A percentile compares a stretch with the other conserved stretches of the same genome.
phyloP scores from a whole-genome alignment of 2,888 invertebrate genomes.

The Sinohyriopsis cumingii region DNA sequence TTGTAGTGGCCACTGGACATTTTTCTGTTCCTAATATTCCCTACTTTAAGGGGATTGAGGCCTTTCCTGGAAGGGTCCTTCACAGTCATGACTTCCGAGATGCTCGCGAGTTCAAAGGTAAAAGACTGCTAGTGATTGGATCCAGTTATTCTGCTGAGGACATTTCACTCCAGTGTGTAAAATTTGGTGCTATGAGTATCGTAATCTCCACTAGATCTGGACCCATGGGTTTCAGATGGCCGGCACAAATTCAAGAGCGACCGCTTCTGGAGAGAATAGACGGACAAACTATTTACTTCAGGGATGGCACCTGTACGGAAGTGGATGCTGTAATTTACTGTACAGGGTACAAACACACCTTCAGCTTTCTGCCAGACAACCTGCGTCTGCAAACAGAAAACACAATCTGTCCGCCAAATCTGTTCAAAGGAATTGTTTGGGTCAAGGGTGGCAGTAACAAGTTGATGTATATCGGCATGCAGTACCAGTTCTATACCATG shows the following conservation, averaged over 20 bases:
- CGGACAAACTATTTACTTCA: neutral
- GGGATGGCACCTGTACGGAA: neutral
- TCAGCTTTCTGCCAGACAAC: constrained; percentile 9
- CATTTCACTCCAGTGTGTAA: constrained; percentile 9
- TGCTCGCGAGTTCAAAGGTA: constrained; percentile 13
- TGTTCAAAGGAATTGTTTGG: constrained; percentile 20
- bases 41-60: constrained; percentile 16
- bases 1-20: constrained; percentile 24
- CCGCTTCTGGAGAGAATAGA: constrained; percentile 8
- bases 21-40: constrained; percentile 26
- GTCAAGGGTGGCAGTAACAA: constrained; percentile 23
- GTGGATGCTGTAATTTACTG: no score
- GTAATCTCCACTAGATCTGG: constrained; percentile 18
- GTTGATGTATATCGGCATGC: constrained; percentile 24
- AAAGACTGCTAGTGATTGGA: constrained; percentile 10
- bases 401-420: constrained; percentile 5
- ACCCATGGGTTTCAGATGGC: constrained; percentile 28
- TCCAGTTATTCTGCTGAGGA: constrained; percentile 27
- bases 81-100: constrained; percentile 29
- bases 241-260: constrained; percentile 12
- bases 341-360: constrained; percentile 11
- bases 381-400: constrained; percentile 3
- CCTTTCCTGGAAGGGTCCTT: constrained; percentile 24
- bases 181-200: constrained; percentile 16
- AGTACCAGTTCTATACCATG: constrained; percentile 28